A percentile compares a stretch with the other conserved stretches of the same genome.
These are phyloP conservation scores for Agapostemon virescens DNA, from an alignment of 2,888 invertebrate genomes.

Conservation along the genomic window DNA sequence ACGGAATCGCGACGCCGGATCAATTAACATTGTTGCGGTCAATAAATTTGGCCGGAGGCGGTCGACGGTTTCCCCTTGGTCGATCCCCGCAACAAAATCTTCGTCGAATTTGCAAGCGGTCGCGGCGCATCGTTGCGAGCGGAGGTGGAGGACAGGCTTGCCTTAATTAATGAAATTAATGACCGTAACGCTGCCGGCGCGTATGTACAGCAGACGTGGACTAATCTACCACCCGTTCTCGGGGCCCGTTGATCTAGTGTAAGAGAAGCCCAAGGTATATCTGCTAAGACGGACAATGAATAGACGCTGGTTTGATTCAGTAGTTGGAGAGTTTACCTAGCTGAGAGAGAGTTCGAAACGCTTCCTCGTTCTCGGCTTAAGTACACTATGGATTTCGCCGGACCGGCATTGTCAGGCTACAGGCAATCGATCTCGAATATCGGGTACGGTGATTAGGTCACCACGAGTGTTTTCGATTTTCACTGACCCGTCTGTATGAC, in stretches of 20 bases:
- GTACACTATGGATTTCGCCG: slow-evolving; percentile 21
- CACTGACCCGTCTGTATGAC: slow-evolving; percentile 16
- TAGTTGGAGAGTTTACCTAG: slow-evolving; percentile 48
- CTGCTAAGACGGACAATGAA: slow-evolving; percentile 63
- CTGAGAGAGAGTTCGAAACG: slow-evolving; percentile 26
- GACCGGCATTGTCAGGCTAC: background rate
- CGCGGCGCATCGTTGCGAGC: slow-evolving; percentile 55
- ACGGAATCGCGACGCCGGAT: slow-evolving; percentile 2
- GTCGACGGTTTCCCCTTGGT: slow-evolving; percentile 24
- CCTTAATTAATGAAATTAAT: slow-evolving; percentile 75
- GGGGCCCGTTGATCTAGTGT: slow-evolving; percentile 62
- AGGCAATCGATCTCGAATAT: slow-evolving; percentile 10
- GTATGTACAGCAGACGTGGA: slow-evolving; percentile 62
- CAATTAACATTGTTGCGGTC: slow-evolving; percentile 32
- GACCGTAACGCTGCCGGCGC: slow-evolving; percentile 66
- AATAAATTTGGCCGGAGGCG: slow-evolving; percentile 28
- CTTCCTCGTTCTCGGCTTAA: slow-evolving; percentile 33
- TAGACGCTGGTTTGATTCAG: slow-evolving; percentile 53
- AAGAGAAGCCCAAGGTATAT: slow-evolving; percentile 51
- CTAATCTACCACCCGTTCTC: slow-evolving; percentile 62
- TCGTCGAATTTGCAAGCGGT: slow-evolving; percentile 59
- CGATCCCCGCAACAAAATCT: slow-evolving; percentile 39
- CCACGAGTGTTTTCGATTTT: slow-evolving; percentile 14
- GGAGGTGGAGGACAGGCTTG: slow-evolving; percentile 54
- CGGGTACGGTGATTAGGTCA: background rate